Base-by-base conservation (phyloP, 2,888 invertebrate genomes). In the Hartigia nigra region DNA sequence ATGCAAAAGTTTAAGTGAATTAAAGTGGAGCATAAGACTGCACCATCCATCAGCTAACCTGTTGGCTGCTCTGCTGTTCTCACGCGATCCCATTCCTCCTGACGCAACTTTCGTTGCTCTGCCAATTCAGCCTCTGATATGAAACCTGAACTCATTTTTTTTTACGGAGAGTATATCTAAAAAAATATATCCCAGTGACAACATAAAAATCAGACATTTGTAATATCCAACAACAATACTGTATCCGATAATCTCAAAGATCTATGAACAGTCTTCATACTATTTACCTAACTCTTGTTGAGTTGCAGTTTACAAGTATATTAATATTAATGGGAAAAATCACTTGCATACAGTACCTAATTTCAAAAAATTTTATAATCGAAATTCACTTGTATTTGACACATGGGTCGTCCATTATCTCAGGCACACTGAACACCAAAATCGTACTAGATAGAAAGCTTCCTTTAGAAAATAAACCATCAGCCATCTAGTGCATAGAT, bases 21-120 rank as follows among this genome's bases (percentile, higher is more conserved):
- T 23, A 5, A 55, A 23, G 5, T 55, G 23, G 55, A 55, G 23
- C 55, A 55, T 9, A 9, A 55, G 9, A 23, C 9, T 55, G 14
- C 55, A 77, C 78, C 78, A 70, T 75, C 76, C 78, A 78, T 55
- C 55, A 55, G 84, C 87, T 90, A 93, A 98, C 98, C 97, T 92
- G 95, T 84, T 12, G 99, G 98, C 90, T 99, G 96, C 85, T 97
- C 97, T 39, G 97, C 96, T 80, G 96, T 96, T 84, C 99, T 94
- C 0, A 98, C 98, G 93, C 96, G 96, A 87, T 99, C 98, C 99
- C 99, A 99, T 94, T 99, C 98, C 91, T 98, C 97, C 91, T 99
- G 99, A 3, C 98, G 94, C 82, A 94, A 93, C 87, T 95, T 94
- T 76, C 96, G 94, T 69, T 95, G 95, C 88, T 98, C 98, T 72